Evolutionary conservation across 1,140 invertebrate species (phyloP).

Genomic region (Bombus sylvicola): DNA sequence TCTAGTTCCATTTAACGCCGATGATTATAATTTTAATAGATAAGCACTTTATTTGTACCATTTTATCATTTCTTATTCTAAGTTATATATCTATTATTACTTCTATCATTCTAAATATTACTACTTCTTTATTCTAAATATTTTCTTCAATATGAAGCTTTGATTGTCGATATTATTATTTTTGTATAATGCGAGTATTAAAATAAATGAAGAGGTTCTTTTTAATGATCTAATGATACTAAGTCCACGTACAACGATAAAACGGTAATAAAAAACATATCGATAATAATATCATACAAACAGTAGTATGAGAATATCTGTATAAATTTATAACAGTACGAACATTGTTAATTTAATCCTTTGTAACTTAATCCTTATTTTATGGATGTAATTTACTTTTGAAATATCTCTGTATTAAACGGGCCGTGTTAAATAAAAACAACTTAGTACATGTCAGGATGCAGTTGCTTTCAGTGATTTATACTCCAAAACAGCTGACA

Average conservation of each 20-base stretch:
- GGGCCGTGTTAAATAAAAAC: neutral
- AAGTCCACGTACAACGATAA: neutral
- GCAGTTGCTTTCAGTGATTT: neutral
- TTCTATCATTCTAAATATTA: neutral
- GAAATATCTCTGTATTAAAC: neutral
- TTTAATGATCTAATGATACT: neutral
- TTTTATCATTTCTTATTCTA: neutral
- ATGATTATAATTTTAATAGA: neutral
- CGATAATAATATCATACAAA: neutral
- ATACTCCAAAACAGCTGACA: neutral
- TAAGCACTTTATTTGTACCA: neutral
- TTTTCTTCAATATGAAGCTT: neutral
- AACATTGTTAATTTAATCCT: neutral
- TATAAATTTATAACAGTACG: neutral
- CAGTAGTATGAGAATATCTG: neutral
- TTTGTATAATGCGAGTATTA: neutral
- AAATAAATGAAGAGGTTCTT: neutral
- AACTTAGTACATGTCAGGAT: too few relatives aligned
- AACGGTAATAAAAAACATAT: neutral
- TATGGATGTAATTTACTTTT: slow-evolving; percentile 5
- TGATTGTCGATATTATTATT: neutral
- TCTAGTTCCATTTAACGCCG: neutral
- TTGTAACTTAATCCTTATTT: neutral
- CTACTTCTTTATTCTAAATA: neutral
- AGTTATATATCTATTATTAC: neutral